phyloP scores from a whole-genome alignment of 1,140 invertebrate genomes.

The Cherax destructor region DNA sequence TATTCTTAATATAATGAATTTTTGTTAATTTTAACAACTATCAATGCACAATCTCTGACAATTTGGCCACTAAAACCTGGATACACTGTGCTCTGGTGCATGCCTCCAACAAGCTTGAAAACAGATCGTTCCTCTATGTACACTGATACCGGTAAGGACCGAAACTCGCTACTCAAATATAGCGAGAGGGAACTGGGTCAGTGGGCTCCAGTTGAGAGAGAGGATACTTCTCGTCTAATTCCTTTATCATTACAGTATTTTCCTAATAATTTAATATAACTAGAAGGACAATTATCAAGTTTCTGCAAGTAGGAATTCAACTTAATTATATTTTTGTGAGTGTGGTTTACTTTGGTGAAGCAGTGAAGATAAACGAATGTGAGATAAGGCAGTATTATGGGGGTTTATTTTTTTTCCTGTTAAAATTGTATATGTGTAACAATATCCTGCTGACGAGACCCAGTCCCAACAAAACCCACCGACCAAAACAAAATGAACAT shows the following conservation, averaged over 20 bases:
- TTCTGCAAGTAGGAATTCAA: not conserved
- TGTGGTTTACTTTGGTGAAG: not conserved
- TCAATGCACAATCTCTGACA: not conserved
- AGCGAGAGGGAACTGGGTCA: constrained; percentile 64
- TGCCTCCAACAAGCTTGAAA: constrained; percentile 35
- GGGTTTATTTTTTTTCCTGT: not conserved
- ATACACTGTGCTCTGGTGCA: constrained; percentile 33
- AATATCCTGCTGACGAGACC: constrained; percentile 22
- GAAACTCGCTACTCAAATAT: constrained; percentile 63
- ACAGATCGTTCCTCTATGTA: constrained; percentile 63
- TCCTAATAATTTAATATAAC: not conserved
- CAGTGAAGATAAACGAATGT: not conserved
- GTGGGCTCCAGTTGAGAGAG: constrained; percentile 29
- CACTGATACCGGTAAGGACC: constrained; percentile 67
- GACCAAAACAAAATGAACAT: constrained; percentile 33
- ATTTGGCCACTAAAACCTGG: constrained; percentile 13
- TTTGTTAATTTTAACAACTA: not conserved
- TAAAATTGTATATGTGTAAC: not conserved
- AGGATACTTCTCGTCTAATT: not conserved
- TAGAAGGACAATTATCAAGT: not conserved
- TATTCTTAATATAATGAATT: not conserved
- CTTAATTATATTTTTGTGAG: not conserved
- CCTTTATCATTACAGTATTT: not conserved
- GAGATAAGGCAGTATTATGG: not conserved
- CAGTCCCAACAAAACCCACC: constrained; percentile 47